phyloP scores from a whole-genome alignment of 2,113 vertebrate species.

The Pelecanus crispus region DNA sequence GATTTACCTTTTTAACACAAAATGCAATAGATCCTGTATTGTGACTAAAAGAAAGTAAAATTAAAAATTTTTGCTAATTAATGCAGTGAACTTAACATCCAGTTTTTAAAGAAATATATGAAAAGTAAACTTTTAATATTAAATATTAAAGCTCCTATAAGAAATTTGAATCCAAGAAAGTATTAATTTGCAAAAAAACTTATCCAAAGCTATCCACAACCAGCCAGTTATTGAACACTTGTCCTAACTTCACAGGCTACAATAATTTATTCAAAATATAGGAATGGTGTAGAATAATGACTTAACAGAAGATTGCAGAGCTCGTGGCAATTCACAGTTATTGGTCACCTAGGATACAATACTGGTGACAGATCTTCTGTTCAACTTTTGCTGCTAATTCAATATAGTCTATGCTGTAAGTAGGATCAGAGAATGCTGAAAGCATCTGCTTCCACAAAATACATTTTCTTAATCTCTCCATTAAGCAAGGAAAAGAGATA shows the following conservation, averaged over 20 bases:
- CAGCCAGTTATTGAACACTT: background rate
- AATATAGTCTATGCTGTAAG: background rate
- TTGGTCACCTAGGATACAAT: background rate
- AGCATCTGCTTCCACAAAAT: background rate
- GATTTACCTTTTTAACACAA: background rate
- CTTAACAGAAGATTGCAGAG: background rate
- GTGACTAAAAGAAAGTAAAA: background rate
- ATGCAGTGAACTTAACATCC: background rate
- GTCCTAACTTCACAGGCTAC: background rate
- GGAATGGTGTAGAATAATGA: background rate
- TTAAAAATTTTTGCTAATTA: background rate
- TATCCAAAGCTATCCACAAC: background rate
- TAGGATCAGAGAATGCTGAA: background rate
- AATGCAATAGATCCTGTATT: background rate
- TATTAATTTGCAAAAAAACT: background rate
- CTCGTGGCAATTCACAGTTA: background rate
- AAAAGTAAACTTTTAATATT: background rate
- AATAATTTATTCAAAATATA: background rate
- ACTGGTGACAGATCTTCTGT: background rate
- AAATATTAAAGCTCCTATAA: background rate
- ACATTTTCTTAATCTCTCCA: background rate
- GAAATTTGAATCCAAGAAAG: background rate
- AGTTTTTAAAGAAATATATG: background rate
- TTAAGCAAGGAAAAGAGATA: background rate
- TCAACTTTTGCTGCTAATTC: background rate